Percentiles rank a stretch among this genome's conserved stretches.
Conservation (phyloP, 1,140 invertebrate genomes). For the Elymnias hypermnestra region DNA sequence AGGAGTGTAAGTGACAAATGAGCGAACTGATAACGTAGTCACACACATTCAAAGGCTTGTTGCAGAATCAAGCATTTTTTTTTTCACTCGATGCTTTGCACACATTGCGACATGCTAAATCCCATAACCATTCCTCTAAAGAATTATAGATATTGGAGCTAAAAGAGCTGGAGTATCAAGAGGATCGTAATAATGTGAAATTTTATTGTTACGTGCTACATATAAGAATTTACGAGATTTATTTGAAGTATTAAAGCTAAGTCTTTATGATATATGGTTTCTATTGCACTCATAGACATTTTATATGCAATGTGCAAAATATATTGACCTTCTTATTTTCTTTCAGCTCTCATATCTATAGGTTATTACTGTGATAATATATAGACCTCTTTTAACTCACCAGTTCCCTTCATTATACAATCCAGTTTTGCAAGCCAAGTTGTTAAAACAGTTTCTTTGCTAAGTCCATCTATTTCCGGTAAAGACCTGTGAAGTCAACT, state of each 20-base stretch:
- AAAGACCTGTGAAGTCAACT: slow-evolving; percentile 82
- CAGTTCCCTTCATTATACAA: slow-evolving; percentile 95
- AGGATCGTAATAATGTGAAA: neutral
- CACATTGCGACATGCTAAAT: slow-evolving; percentile 52
- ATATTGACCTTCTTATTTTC: neutral
- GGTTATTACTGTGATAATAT: neutral
- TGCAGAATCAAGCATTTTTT: slow-evolving; percentile 49
- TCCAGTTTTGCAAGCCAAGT: slow-evolving; percentile 99
- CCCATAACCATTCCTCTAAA: slow-evolving; percentile 16
- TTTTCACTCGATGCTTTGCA: slow-evolving; percentile 39
- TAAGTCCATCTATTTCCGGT: slow-evolving; percentile 99
- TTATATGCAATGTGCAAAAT: too few species aligned
- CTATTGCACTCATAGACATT: neutral
- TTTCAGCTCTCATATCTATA: slow-evolving; percentile 20
- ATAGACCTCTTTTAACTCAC: slow-evolving; percentile 35
- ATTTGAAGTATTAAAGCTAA: neutral
- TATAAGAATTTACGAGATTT: neutral
- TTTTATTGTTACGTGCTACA: too few species aligned
- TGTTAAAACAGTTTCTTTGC: slow-evolving; percentile 98
- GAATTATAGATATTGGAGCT: slow-evolving; percentile 9
- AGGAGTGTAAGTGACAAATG: slow-evolving; percentile 24
- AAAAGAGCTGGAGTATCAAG: slow-evolving; percentile 7
- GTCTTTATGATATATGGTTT: too few species aligned
- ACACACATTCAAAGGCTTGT: slow-evolving; percentile 61
- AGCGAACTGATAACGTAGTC: slow-evolving; percentile 33